Percentiles rank a stretch among this genome's conserved stretches.
These are phyloP conservation scores for Ylistrum balloti DNA, from an alignment of 1,140 invertebrate species.

Conservation along the genomic window DNA sequence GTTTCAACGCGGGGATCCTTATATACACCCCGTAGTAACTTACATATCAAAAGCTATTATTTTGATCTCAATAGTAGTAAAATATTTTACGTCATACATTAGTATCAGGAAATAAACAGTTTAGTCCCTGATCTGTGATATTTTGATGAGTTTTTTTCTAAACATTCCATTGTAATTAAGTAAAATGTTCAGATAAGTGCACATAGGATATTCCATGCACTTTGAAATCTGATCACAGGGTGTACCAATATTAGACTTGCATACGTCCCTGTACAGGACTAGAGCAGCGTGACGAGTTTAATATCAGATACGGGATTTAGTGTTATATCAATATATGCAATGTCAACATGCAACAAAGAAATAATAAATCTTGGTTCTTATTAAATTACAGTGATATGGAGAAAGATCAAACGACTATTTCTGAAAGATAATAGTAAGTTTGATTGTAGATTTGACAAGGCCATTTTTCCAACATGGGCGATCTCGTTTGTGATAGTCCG, in stretches of 20 bases:
- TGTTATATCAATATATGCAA: slow-evolving; percentile 26
- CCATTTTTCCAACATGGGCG: not conserved
- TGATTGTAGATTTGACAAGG: not conserved
- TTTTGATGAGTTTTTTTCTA: too few relatives aligned
- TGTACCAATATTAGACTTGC: not conserved
- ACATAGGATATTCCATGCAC: not conserved
- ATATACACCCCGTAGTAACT: too few relatives aligned
- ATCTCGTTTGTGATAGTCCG: not conserved
- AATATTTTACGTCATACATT: too few relatives aligned
- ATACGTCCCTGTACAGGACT: not conserved
- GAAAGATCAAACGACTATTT: slow-evolving; percentile 27
- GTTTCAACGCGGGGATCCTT: too few relatives aligned
- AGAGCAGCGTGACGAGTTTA: not conserved
- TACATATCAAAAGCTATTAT: too few relatives aligned
- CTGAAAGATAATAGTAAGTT: slow-evolving; percentile 35
- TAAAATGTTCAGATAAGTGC: too few relatives aligned
- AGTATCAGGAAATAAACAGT: too few relatives aligned
- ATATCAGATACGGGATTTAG: slow-evolving; percentile 17
- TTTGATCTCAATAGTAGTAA: too few relatives aligned
- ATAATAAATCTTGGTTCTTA: slow-evolving; percentile 16
- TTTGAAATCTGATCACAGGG: too few relatives aligned
- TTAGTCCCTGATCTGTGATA: too few relatives aligned
- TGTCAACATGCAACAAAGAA: slow-evolving; percentile 28
- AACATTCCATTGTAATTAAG: too few relatives aligned
- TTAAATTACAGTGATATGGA: slow-evolving; percentile 15